Evolutionary conservation across 2,888 invertebrate genomes (phyloP).

Genomic region (Hecatera dysodea): DNA sequence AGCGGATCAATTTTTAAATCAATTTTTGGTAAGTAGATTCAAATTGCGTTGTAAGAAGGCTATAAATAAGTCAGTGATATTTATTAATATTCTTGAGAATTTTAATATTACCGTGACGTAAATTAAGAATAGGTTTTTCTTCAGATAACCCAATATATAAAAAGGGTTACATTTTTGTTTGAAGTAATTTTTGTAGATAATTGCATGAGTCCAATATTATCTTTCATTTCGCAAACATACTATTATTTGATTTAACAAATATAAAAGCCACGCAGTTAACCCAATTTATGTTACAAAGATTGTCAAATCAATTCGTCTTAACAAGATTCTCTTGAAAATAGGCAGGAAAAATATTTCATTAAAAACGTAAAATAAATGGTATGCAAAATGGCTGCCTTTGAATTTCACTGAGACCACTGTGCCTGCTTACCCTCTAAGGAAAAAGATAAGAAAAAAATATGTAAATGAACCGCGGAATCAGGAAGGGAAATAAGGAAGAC

Average conservation of each 20-base stretch:
- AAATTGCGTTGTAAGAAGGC: constrained; percentile 49
- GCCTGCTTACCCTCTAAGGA: constrained; percentile 41
- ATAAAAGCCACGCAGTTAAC: constrained; percentile 6
- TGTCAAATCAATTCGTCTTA: constrained; percentile 22
- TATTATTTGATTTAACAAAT: background rate
- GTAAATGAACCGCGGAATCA: constrained; percentile 43
- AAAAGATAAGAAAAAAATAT: constrained; percentile 60
- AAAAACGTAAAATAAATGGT: constrained; percentile 39
- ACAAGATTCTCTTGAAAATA: constrained; percentile 3
- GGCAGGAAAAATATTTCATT: constrained; percentile 53
- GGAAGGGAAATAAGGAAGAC: constrained; percentile 35
- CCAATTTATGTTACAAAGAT: background rate
- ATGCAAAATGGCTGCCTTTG: constrained; percentile 35
- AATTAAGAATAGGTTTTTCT: background rate
- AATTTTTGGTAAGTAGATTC: constrained; percentile 60
- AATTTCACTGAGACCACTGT: constrained; percentile 36
- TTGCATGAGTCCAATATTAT: too few relatives aligned
- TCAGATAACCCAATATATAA: background rate
- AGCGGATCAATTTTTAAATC: too few relatives aligned
- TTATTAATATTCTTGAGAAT: constrained; percentile 27
- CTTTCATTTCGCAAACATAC: background rate
- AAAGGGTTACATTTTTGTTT: background rate
- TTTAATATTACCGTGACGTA: constrained; percentile 14
- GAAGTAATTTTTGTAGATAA: too few relatives aligned
- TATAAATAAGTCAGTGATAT: constrained; percentile 27